These are phyloP conservation scores for Bettongia penicillata DNA, from an alignment of 2,113 vertebrate genomes.

Conservation along the genomic window DNA sequence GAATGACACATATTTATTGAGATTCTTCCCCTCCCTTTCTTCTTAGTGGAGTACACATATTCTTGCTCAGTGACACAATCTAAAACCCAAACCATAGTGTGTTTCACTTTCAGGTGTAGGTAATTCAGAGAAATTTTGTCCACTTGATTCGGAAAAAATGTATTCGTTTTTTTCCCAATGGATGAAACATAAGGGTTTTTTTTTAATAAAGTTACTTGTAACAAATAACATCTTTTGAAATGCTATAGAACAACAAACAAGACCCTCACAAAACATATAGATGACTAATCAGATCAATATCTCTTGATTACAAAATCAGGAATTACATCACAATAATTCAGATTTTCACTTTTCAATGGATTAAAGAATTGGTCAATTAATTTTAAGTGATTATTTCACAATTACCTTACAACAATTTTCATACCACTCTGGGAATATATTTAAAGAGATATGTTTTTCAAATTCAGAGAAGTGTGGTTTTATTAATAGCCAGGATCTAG, in stretches of 20 bases:
- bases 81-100: slow-evolving; percentile 54
- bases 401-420: slow-evolving; percentile 8
- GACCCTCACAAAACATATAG: background rate
- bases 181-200: background rate
- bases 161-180: slow-evolving; percentile 14
- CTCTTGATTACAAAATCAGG: slow-evolving; percentile 19
- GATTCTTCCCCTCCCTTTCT: background rate
- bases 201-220: background rate
- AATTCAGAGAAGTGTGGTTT: background rate
- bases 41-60: background rate
- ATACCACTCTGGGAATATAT: background rate
- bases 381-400: slow-evolving; percentile 5
- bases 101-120: slow-evolving; percentile 36
- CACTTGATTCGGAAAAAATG: slow-evolving; percentile 36
- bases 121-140: slow-evolving; percentile 11
- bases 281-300: background rate
- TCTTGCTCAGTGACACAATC: background rate
- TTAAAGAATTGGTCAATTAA: slow-evolving; percentile 27
- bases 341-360: slow-evolving; percentile 25
- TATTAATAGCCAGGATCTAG: background rate
- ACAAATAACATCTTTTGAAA: slow-evolving; percentile 18
- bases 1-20: background rate
- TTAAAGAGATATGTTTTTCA: slow-evolving; percentile 1
- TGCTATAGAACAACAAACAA: background rate
- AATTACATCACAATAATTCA: background rate